A percentile compares a stretch with the other conserved stretches of the same genome.
Conservation (phyloP, 2,888 invertebrate species). For the Litoditis marina region DNA sequence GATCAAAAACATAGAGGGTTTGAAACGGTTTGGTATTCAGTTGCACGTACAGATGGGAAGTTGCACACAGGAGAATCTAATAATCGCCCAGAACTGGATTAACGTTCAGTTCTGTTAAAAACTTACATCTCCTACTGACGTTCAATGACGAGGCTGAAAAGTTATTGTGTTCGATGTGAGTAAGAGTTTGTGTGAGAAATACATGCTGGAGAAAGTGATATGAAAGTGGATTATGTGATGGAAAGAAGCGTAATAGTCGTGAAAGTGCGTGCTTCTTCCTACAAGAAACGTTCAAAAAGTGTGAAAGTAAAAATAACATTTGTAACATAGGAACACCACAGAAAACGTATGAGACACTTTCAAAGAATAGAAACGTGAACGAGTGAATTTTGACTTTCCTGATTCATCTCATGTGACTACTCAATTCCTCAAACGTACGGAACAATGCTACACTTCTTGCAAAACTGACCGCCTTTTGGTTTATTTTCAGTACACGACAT, state of each 20-base stretch:
- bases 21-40: no score
- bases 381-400: background rate
- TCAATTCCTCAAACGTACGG: background rate
- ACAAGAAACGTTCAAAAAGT: no score
- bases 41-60: no score
- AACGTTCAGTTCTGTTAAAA: no score
- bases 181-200: background rate
- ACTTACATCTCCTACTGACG: constrained; percentile 58
- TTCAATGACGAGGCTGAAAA: constrained; percentile 39
- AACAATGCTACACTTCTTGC: background rate
- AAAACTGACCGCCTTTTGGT: constrained; percentile 37
- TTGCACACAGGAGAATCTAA: no score
- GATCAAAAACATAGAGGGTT: no score
- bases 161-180: background rate
- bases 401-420: background rate
- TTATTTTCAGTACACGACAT: constrained; percentile 47
- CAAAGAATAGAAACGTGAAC: background rate
- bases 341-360: background rate
- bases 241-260: no score
- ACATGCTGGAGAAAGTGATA: background rate
- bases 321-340: no score
- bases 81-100: no score
- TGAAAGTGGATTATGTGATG: no score
- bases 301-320: no score
- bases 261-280: no score